Evolutionary conservation across 30 jellyfish, hydroid and myxozoan species (phyloP), one percentile per base, ranked within the genome.

Genomic region (Mastigias papua): DNA sequence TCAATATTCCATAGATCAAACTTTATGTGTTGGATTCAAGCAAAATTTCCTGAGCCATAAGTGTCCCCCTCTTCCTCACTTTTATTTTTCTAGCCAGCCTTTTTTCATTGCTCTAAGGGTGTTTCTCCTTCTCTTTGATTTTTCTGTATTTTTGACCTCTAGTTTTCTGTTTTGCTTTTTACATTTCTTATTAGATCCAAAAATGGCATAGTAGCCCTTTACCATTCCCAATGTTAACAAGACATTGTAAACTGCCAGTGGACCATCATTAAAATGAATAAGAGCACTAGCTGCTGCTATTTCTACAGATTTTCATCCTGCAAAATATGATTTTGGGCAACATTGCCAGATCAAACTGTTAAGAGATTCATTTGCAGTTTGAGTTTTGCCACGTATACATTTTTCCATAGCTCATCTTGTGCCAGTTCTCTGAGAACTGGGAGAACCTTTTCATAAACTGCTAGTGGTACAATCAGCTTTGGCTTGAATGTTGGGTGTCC

Each of bases 341-440:
- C 63, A 9, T 37, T 49, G 63, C 84, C 84, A 73, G 15, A 73
- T 73, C 23, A 73, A 27, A 28, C 65, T 31, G 19, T 73, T 5
- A 16, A 73, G 69, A 7, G 68, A 34, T 25, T 73, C 84, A 73
- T 34, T 73, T n/a, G 84, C 68, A n/a, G 34, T 73, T 35, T 73
- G 84, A 2, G 84, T 73, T 21, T 29, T 49, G 28, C 71, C 65
- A 33, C 28, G 63, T 0, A 49, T 15, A 20, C 84, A 73, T 21
- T 46, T 42, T 25, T 73, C 13, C 23, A 73, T 17, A 73, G 30
- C 46, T 37, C 69, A 73, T 73, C 84, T 0, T 73, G n/a, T 42
- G 84, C 17, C 20, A 73, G 84, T 7, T 49, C 21, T 29, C 28
- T 37, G 32, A 34, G 35, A 33, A 73, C 19, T 21, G 84, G 84